Percentiles rank a stretch among this genome's conserved stretches.
These are phyloP conservation scores for Oryctolagus cuniculus DNA, from an alignment of 2,113 vertebrate species.

Conservation along the genomic window DNA sequence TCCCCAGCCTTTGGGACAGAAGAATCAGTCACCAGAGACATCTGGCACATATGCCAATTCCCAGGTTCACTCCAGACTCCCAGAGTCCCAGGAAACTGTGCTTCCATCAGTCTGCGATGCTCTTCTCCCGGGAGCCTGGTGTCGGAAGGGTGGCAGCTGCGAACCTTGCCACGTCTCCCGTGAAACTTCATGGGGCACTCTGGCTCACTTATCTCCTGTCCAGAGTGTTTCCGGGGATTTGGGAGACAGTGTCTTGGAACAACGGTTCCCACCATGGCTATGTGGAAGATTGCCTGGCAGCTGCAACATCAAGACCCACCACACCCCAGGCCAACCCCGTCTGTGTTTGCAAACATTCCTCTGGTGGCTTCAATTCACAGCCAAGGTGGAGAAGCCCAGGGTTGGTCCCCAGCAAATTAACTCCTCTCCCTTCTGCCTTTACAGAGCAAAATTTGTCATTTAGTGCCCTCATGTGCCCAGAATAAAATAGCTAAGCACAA, in stretches of 20 bases:
- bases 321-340: not conserved
- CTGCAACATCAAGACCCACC: not conserved
- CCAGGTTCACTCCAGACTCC: not conserved
- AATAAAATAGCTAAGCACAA: not conserved
- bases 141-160: no score
- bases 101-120: no score
- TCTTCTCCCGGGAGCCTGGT: no score
- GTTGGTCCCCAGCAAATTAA: not conserved
- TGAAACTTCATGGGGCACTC: no score
- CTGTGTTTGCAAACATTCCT: not conserved
- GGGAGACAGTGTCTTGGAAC: not conserved
- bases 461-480: not conserved
- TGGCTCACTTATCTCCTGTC: no score
- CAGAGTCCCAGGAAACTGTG: not conserved
- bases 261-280: not conserved
- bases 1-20: not conserved
- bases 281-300: not conserved
- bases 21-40: fast-evolving
- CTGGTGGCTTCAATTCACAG: not conserved
- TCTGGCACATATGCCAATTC: not conserved
- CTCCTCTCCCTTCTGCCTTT: slow-evolving; percentile 27
- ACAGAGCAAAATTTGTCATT: not conserved
- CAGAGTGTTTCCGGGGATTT: not conserved
- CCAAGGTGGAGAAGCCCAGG: not conserved
- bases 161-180: no score